phyloP scores from a whole-genome alignment of 2,888 invertebrate species.

The Myopa tessellatipennis region DNA sequence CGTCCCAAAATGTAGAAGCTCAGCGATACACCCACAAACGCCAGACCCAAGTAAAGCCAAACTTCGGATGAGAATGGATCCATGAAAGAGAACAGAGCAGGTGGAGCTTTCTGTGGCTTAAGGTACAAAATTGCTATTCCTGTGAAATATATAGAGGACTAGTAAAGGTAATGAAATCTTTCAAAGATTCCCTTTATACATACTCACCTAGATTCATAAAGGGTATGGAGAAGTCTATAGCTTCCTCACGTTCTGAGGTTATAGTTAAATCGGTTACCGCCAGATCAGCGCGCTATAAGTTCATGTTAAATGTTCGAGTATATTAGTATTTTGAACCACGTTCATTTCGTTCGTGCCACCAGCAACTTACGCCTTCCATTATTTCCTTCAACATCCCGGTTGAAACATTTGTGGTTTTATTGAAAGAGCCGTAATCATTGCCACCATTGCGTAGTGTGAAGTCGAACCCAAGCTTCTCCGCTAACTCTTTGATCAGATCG shows the following conservation, averaged over 20 bases:
- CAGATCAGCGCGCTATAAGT: constrained; percentile 84
- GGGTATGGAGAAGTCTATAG: constrained; percentile 93
- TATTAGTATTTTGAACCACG: no score
- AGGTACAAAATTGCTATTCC: constrained; percentile 91
- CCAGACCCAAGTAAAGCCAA: constrained; percentile 85
- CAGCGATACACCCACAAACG: constrained; percentile 82
- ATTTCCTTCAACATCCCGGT: constrained; percentile 90
- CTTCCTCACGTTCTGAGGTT: constrained; percentile 86
- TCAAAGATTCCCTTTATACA: background rate
- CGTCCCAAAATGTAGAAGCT: constrained; percentile 84
- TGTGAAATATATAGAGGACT: constrained; percentile 48
- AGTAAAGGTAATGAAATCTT: background rate
- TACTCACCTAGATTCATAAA: constrained; percentile 86
- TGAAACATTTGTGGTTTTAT: constrained; percentile 76
- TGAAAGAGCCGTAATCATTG: constrained; percentile 80
- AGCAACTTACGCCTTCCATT: constrained; percentile 71
- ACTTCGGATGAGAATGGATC: constrained; percentile 88
- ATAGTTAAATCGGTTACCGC: constrained; percentile 92
- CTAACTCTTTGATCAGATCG: constrained; percentile 84
- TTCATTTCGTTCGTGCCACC: background rate
- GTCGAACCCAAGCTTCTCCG: constrained; percentile 82
- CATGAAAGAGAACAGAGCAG: constrained; percentile 90
- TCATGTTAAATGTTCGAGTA: background rate
- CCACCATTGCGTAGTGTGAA: constrained; percentile 83
- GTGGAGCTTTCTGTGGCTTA: constrained; percentile 85